These are phyloP conservation scores for Antrozous pallidus DNA, from an alignment of 2,797 vertebrate species.

Conservation along the genomic window DNA sequence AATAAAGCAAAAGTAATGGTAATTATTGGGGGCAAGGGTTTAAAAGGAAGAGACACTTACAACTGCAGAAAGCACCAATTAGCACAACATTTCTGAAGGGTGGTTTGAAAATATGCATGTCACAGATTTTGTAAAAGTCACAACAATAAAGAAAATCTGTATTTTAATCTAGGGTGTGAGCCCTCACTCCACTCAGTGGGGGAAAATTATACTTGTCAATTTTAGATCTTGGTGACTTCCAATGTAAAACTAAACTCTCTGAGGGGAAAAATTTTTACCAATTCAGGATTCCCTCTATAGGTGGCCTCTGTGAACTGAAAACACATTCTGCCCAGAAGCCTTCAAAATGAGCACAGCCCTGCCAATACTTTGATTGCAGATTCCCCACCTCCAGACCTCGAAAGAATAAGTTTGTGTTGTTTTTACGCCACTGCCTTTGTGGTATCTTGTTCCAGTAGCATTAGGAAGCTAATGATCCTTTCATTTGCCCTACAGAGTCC, in stretches of 20 bases:
- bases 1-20: not conserved
- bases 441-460: not conserved
- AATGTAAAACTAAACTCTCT: slow-evolving; percentile 15
- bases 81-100: not conserved
- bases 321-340: not conserved
- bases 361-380: slow-evolving; percentile 1
- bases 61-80: not conserved
- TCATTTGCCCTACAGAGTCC: not conserved
- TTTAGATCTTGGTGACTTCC: not conserved
- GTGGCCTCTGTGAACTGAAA: not conserved
- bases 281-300: not conserved
- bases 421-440: not conserved
- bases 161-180: slow-evolving; percentile 1
- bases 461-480: not conserved
- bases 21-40: not conserved
- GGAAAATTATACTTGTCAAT: not conserved
- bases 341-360: not conserved
- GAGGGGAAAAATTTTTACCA: not conserved
- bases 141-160: slow-evolving; percentile 16
- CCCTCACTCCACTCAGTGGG: not conserved
- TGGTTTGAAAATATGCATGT: not conserved
- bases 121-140: not conserved
- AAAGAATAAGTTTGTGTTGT: not conserved
- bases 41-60: not conserved
- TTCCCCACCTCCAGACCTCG: not conserved